Evolutionary conservation across 2,797 vertebrate genomes (phyloP).

Genomic region (Gymnopithys bicolor): DNA sequence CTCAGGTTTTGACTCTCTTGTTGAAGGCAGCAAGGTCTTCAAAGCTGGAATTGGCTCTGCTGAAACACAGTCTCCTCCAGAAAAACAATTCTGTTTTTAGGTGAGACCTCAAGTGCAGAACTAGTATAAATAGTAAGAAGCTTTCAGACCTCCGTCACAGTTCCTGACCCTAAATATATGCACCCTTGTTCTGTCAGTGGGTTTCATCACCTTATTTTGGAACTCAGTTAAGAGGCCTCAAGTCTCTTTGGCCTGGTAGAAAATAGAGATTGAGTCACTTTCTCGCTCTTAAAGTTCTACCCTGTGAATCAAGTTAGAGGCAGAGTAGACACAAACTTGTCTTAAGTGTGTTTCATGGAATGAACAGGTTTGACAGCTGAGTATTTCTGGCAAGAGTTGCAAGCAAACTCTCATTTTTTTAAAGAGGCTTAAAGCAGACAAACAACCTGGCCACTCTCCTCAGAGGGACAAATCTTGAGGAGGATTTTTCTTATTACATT

Average conservation of each 20-base stretch:
- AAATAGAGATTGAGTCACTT: background rate
- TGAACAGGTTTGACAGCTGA: slow-evolving; percentile 20
- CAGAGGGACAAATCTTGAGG: background rate
- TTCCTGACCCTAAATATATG: background rate
- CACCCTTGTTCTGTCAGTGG: background rate
- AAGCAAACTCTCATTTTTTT: background rate
- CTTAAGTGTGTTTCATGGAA: background rate
- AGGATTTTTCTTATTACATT: background rate
- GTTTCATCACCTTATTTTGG: background rate
- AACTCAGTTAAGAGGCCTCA: background rate
- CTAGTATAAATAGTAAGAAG: background rate
- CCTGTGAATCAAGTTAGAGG: background rate
- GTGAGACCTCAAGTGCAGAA: background rate
- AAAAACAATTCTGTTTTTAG: background rate
- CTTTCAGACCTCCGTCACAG: background rate
- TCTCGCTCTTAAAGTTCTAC: background rate
- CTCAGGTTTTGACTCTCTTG: background rate
- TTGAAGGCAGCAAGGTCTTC: background rate
- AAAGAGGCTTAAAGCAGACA: background rate
- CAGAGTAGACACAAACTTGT: background rate
- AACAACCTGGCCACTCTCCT: background rate
- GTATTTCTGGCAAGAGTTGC: background rate
- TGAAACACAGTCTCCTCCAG: background rate
- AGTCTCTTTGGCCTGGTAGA: background rate
- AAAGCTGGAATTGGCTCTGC: background rate